Evolutionary conservation across 2,888 invertebrate species (phyloP).

Genomic region (Andricus quercusramuli): DNA sequence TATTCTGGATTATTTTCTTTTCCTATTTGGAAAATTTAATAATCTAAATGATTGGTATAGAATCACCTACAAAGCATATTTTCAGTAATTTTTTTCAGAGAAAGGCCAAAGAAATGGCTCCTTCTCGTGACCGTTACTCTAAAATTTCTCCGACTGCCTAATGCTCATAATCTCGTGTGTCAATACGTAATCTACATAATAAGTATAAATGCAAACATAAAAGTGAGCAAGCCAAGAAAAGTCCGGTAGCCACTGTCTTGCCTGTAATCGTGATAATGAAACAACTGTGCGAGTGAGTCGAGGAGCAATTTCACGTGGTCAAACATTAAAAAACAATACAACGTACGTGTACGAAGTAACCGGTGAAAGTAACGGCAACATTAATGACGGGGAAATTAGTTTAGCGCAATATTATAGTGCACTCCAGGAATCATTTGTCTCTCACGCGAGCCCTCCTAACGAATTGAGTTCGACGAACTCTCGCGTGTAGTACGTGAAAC

Average conservation of each 20-base stretch:
- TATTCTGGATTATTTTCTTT: no score
- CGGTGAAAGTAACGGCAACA: slow-evolving; percentile 17
- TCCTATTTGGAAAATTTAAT: no score
- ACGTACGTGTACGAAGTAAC: background rate
- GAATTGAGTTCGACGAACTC: slow-evolving; percentile 15
- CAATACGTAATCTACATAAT: background rate
- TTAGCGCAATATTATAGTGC: slow-evolving; percentile 16
- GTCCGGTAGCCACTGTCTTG: background rate
- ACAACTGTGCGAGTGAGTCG: background rate
- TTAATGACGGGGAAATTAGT: slow-evolving; percentile 17
- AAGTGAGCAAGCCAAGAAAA: background rate
- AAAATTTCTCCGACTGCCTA: background rate
- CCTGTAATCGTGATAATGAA: background rate
- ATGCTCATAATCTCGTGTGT: background rate
- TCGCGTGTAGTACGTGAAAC: slow-evolving; percentile 3
- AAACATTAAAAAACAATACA: slow-evolving; percentile 8
- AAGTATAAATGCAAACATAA: background rate
- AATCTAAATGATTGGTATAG: no score
- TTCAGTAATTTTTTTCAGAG: background rate
- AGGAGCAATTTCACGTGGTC: slow-evolving; percentile 5
- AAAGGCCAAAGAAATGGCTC: background rate
- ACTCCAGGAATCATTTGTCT: slow-evolving; percentile 16
- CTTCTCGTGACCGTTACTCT: background rate
- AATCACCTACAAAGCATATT: no score
- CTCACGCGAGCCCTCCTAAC: slow-evolving; percentile 19